phyloP scores from a whole-genome alignment of 2,797 vertebrate genomes.

The Hippoglossus hippoglossus region DNA sequence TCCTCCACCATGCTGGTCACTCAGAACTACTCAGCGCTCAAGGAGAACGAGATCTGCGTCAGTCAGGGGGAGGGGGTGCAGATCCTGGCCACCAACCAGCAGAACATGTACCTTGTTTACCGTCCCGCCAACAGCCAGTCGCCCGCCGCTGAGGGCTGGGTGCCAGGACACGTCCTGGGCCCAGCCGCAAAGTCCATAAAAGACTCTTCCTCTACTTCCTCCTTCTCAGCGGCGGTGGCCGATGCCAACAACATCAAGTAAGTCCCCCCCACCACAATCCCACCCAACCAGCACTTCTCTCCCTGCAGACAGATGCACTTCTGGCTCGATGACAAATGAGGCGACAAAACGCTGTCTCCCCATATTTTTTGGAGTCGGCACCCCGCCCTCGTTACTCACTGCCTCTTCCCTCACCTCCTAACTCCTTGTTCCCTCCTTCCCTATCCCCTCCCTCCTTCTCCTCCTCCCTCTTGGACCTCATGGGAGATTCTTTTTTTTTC shows the following conservation, averaged over 20 bases:
- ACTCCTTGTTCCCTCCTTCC: conserved; percentile 31
- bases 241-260: conserved; percentile 97
- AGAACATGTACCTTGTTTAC: conserved; percentile 98
- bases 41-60: conserved; percentile 97
- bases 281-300: conserved; percentile 53
- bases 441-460: conserved; percentile 10
- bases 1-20: conserved; percentile 93
- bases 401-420: conserved; percentile 24
- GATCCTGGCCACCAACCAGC: conserved; percentile 96
- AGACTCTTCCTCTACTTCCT: conserved; percentile 87
- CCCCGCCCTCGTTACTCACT: conserved; percentile 35
- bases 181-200: conserved; percentile 88
- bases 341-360: conserved; percentile 34
- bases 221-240: conserved; percentile 76
- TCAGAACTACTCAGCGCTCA: conserved; percentile 97
- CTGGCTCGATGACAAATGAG: conserved; percentile 48
- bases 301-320: conserved; percentile 68
- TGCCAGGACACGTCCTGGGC: conserved; percentile 92
- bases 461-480: conserved; percentile 67
- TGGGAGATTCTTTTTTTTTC: conserved; percentile 70
- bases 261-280: conserved; percentile 86
- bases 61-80: conserved; percentile 95
- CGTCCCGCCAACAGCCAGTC: conserved; percentile 93
- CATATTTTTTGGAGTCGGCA: conserved; percentile 22
- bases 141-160: conserved; percentile 97